phyloP scores from a whole-genome alignment of 2,797 vertebrate species.

The Poeciliopsis gracilis region DNA sequence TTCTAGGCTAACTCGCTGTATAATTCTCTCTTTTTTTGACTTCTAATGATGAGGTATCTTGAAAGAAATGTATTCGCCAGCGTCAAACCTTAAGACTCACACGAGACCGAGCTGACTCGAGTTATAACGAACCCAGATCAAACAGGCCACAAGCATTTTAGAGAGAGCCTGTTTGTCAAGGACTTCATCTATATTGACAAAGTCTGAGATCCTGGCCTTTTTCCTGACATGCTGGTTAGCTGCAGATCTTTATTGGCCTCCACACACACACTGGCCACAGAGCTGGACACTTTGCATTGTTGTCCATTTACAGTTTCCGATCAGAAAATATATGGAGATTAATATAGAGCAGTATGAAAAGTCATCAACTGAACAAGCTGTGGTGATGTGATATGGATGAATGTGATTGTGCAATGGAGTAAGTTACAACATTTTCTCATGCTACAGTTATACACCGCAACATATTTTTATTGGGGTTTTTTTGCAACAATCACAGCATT shows the following conservation, averaged over 20 bases:
- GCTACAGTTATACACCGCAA: not conserved
- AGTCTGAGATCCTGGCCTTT: not conserved
- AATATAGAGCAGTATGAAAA: not conserved
- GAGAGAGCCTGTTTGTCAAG: not conserved
- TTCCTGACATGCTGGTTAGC: not conserved
- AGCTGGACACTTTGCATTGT: not conserved
- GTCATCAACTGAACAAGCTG: not conserved
- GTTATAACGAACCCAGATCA: not conserved
- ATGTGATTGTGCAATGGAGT: not conserved
- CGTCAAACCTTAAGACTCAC: not conserved
- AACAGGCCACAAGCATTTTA: not conserved
- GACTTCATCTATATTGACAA: slow-evolving; percentile 1
- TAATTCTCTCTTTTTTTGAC: not conserved
- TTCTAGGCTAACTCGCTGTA: not conserved
- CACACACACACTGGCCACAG: not conserved
- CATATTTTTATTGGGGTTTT: not conserved
- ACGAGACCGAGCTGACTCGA: not conserved
- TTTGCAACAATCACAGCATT: not conserved
- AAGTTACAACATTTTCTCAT: not conserved
- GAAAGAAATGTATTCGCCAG: not conserved
- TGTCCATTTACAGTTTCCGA: not conserved
- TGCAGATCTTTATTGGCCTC: not conserved
- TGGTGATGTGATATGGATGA: not conserved
- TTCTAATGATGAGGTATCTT: not conserved
- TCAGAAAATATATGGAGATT: not conserved